These are phyloP conservation scores for Carassius carassius DNA, from an alignment of 2,113 vertebrate species.

Conservation along the genomic window DNA sequence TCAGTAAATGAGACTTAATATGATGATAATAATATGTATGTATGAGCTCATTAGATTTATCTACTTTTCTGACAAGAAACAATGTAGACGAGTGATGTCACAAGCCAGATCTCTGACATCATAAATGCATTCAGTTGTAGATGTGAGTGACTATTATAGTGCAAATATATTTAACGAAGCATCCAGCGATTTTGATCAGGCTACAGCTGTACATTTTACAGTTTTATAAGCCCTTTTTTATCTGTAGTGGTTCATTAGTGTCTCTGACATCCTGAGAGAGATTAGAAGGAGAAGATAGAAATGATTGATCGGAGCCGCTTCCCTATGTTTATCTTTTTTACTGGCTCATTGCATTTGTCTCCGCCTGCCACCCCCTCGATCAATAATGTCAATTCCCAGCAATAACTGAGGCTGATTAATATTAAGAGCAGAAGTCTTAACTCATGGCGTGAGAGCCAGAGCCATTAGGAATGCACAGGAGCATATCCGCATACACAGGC, in stretches of 20 bases:
- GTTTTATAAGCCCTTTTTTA: not conserved
- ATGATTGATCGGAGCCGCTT: constrained; percentile 32
- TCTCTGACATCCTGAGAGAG: constrained; percentile 3
- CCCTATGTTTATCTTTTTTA: constrained; percentile 44
- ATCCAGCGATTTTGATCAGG: not conserved
- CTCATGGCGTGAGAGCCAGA: constrained; percentile 4
- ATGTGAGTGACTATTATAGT: not conserved
- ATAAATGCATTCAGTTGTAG: not conserved
- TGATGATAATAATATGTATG: too few species aligned
- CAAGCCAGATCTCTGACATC: too few species aligned
- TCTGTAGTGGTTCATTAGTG: not conserved
- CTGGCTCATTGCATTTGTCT: constrained; percentile 38
- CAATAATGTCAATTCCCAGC: constrained; percentile 50
- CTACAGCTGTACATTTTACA: not conserved
- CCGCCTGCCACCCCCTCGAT: constrained; percentile 40
- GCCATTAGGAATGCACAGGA: constrained; percentile 43
- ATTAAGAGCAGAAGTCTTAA: constrained; percentile 35
- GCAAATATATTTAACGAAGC: not conserved
- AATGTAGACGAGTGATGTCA: too few species aligned
- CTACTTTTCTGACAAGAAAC: too few species aligned
- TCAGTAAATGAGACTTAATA: too few species aligned
- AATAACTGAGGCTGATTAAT: constrained; percentile 53
- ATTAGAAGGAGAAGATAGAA: not conserved
- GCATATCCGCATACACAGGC: not conserved
- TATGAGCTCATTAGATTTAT: too few species aligned